Evolutionary conservation across 2,797 vertebrate species (phyloP).

Genomic region (Chanos chanos): DNA sequence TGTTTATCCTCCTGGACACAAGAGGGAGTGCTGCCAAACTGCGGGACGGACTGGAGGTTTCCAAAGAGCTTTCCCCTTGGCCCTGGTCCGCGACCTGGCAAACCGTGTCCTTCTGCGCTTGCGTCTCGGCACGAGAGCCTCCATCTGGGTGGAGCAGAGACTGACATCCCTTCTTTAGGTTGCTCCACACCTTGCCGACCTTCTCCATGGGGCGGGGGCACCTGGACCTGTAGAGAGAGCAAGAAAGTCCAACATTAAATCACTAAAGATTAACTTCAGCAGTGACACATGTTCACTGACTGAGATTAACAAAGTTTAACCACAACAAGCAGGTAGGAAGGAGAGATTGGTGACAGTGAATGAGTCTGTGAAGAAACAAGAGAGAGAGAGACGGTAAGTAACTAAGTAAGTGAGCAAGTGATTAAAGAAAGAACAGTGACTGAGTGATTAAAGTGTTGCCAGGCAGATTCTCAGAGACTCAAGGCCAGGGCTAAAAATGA

Average conservation of each 20-base stretch:
- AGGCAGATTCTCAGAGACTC: slow-evolving; percentile 76
- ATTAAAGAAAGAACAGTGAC: slow-evolving; percentile 31
- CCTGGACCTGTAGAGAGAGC: slow-evolving; percentile 62
- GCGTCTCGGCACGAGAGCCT: slow-evolving; percentile 57
- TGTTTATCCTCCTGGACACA: slow-evolving; percentile 41
- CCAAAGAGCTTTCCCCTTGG: slow-evolving; percentile 62
- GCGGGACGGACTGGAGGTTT: slow-evolving; percentile 70
- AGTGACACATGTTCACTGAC: not conserved
- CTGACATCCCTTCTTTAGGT: slow-evolving; percentile 95
- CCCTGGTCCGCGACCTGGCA: slow-evolving; percentile 75
- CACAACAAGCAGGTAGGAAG: too few relatives aligned
- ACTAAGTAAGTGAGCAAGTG: not conserved
- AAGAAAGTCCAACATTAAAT: not conserved
- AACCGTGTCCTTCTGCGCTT: slow-evolving; percentile 68
- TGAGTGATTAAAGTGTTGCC: slow-evolving; percentile 69
- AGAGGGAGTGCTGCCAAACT: slow-evolving; percentile 58
- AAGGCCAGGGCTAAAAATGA: slow-evolving; percentile 81
- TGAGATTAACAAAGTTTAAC: too few relatives aligned
- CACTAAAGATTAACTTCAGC: not conserved
- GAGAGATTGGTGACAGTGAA: too few relatives aligned
- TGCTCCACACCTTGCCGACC: slow-evolving; percentile 97
- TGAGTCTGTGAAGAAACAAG: not conserved
- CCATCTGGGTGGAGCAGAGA: slow-evolving; percentile 86
- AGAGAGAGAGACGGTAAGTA: slow-evolving; percentile 38
- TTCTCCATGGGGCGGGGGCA: slow-evolving; percentile 88